Evolutionary conservation across 2,797 vertebrate species (phyloP).

Genomic region (Accipiter badius): DNA sequence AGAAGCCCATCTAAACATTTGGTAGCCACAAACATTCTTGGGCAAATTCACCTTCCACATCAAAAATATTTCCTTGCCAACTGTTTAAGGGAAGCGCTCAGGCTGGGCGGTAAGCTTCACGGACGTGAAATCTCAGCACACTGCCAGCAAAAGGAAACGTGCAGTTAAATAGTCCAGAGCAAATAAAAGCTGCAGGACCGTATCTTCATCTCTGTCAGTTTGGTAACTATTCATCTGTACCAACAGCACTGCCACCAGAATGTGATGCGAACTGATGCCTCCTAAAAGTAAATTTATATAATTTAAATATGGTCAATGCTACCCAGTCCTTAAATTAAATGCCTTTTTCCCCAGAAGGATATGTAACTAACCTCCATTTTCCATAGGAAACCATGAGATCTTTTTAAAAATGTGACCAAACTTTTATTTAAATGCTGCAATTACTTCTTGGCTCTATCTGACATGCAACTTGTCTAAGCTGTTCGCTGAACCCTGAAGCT

Average conservation of each 20-base stretch:
- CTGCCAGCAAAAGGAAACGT: background rate
- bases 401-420: constrained; percentile 29
- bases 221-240: constrained; percentile 1
- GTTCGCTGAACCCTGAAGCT: constrained; percentile 64
- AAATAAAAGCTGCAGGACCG: background rate
- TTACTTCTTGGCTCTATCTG: constrained; percentile 45
- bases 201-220: background rate
- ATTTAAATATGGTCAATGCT: background rate
- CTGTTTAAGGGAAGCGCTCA: background rate
- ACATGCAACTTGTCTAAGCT: constrained; percentile 42
- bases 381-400: constrained; percentile 18
- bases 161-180: background rate
- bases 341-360: background rate
- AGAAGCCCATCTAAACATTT: constrained; percentile 24
- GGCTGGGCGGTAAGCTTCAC: background rate
- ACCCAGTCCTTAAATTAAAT: background rate
- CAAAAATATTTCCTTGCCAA: background rate
- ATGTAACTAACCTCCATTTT: constrained; percentile 29
- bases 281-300: background rate
- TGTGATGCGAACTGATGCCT: background rate
- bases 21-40: background rate
- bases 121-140: background rate
- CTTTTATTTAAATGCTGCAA: constrained; percentile 60
- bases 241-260: background rate
- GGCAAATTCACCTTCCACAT: background rate